Base-by-base conservation (phyloP, 1,140 invertebrate genomes). In the Temnothorax longispinosus region DNA sequence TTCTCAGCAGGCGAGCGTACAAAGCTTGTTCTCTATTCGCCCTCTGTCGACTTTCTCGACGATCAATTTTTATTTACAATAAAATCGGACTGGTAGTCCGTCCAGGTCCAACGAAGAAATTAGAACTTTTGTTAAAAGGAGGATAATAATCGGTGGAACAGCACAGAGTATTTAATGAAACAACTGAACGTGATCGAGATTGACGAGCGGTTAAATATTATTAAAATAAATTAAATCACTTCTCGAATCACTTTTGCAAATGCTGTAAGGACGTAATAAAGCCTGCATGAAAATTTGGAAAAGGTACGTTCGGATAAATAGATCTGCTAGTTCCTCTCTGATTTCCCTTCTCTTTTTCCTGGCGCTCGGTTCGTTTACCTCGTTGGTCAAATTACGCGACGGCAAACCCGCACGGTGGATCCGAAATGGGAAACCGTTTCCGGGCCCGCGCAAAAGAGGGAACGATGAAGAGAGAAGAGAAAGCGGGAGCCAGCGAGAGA, bases 351-450 rank as follows among this genome's bases (percentile, higher is more conserved):
- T 58, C 77, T 58, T 64, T 69, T 87, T 88, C 75, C 69, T 56
- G 82, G 54, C 88, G 35, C 76, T 86, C 69, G 75, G 64, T 82
- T 80, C 64, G 85, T 86, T 80, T 86, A 69, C 85, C 47, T 69
- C 64, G 62, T 86, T 85, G 85, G 78, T 85, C 67, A 87, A 89
- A 74, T 84, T 87, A 75, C n/a, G 56, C 67, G 72, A 72, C 62
- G 62, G 86, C 60, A 78, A 88, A 88, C 60, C 78, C 75, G 38
- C 52, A 69, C 52, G 64, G 76, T 69, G 50, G 75, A 88, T 64
- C 72, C 54, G 88, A 82, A 90, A 90, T 76, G 89, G 82, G 76
- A 90, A 90, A 86, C 62, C 69, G 86, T 89, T 87, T 74, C 47
- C 78, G 71, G 44, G 18, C n/a, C 32, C 60, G 32, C 78, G 58